Conservation (phyloP, 2,113 vertebrate genomes). For the Catharus bicknelli region DNA sequence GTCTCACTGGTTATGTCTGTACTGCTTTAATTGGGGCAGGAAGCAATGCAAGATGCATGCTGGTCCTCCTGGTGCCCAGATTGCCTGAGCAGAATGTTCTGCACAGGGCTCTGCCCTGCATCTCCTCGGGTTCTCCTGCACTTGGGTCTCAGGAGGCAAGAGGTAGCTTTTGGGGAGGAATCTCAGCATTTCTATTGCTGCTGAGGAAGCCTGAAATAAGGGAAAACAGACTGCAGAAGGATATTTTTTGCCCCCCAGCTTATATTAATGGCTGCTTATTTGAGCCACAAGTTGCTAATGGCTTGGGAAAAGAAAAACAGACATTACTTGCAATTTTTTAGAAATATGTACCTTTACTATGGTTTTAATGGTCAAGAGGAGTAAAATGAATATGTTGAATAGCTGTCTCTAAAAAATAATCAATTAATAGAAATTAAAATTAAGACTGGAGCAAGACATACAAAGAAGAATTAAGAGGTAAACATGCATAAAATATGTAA, state of each 20-base stretch:
- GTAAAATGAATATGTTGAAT: background rate
- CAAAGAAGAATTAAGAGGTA: background rate
- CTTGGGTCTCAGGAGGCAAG: background rate
- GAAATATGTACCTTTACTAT: background rate
- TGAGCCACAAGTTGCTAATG: background rate
- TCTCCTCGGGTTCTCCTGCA: background rate
- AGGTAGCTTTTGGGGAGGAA: background rate
- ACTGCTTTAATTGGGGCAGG: background rate
- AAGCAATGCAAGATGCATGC: background rate
- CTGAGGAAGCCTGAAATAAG: background rate
- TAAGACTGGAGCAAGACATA: background rate
- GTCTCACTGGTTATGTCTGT: background rate
- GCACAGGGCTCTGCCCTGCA: background rate
- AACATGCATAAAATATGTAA: background rate
- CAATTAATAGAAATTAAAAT: background rate
- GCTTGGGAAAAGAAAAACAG: background rate
- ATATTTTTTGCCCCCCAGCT: background rate
- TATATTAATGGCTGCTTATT: background rate
- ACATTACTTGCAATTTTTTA: background rate
- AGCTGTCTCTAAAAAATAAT: background rate
- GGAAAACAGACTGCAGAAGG: background rate
- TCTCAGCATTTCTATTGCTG: background rate
- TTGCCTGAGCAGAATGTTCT: background rate
- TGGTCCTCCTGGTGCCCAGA: background rate
- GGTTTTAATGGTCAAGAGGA: background rate